Conservation (phyloP, 2,888 invertebrate genomes). For the Pollenia labialis region DNA sequence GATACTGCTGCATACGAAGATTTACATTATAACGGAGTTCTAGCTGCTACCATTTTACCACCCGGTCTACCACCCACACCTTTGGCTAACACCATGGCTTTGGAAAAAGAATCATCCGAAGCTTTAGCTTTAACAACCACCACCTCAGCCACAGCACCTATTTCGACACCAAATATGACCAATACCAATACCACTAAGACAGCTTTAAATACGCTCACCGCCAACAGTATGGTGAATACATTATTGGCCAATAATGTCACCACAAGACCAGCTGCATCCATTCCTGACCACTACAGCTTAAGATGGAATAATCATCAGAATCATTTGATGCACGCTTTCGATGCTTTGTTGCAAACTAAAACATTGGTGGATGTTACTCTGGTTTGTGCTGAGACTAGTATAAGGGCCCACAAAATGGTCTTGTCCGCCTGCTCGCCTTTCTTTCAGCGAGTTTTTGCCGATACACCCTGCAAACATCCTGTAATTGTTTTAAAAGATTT, state of each 20-base stretch:
- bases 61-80: conserved; percentile 78
- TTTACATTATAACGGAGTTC: conserved; percentile 42
- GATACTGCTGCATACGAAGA: conserved; percentile 53
- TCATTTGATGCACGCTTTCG: conserved; percentile 94
- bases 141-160: conserved; percentile 79
- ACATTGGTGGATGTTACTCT: conserved; percentile 95
- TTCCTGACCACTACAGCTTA: conserved; percentile 93
- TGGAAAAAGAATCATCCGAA: conserved; percentile 66
- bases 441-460: conserved; percentile 94
- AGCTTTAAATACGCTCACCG: conserved; percentile 21
- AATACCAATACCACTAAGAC: conserved; percentile 40
- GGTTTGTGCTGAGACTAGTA: conserved; percentile 93
- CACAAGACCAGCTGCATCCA: conserved; percentile 80
- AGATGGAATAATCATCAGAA: conserved; percentile 97
- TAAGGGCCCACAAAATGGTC: conserved; percentile 95
- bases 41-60: conserved; percentile 75
- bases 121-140: conserved; percentile 75
- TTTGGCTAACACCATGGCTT: conserved; percentile 78
- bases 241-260: conserved; percentile 70
- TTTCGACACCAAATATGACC: conserved; percentile 63
- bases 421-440: conserved; percentile 95
- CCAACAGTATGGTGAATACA: conserved; percentile 68
- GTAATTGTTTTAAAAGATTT: conserved; percentile 96
- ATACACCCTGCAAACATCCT: conserved; percentile 96
- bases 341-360: conserved; percentile 93